phyloP scores from a whole-genome alignment of 2,888 invertebrate species.

The Caenorhabditis doughertyi region DNA sequence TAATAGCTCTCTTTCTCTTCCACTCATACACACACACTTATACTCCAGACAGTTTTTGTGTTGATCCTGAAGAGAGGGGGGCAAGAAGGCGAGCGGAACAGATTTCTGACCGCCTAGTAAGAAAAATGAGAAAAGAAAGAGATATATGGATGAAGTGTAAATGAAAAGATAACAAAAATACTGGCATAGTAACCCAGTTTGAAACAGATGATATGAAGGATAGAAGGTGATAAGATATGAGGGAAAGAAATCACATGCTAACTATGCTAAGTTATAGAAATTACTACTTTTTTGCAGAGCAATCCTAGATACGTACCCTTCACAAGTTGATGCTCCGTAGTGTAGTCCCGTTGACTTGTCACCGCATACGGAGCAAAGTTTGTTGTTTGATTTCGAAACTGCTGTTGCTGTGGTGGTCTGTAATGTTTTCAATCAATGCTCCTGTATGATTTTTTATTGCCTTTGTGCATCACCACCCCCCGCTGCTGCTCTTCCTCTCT shows the following conservation, averaged over 20 bases:
- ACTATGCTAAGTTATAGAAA: too few species aligned
- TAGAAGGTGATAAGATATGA: not conserved
- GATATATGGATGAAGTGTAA: not conserved
- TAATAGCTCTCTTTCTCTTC: constrained; percentile 38
- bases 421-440: constrained; percentile 12
- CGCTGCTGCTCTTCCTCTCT: too few species aligned
- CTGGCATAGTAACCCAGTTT: not conserved
- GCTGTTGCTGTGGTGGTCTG: too few species aligned
- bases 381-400: constrained; percentile 13
- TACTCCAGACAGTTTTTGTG: constrained; percentile 37
- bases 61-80: not conserved
- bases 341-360: constrained; percentile 98
- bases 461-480: constrained; percentile 23
- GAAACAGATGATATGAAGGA: not conserved
- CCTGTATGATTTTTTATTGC: not conserved
- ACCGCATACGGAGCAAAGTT: constrained; percentile 94
- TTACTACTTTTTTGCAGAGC: too few species aligned
- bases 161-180: not conserved
- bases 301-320: constrained; percentile 91
- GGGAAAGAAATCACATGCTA: too few species aligned
- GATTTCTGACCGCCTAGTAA: constrained; percentile 32
- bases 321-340: constrained; percentile 99
- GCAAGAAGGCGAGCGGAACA: constrained; percentile 9
- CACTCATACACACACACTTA: too few species aligned
- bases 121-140: not conserved